Conservation (phyloP, 2,113 vertebrate genomes). For the Todiramphus chloris region DNA sequence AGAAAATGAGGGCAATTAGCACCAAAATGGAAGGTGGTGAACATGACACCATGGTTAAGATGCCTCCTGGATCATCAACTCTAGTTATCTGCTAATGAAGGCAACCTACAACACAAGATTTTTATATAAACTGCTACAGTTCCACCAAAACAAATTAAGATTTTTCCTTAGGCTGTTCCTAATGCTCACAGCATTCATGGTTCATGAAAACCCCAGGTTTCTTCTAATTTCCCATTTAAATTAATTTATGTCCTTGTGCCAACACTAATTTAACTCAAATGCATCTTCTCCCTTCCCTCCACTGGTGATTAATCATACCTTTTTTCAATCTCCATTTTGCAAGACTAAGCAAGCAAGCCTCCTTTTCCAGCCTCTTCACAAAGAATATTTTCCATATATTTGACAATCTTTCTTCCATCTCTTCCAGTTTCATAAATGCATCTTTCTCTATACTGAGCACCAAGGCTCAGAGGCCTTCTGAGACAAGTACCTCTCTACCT, state of each 20-base stretch:
- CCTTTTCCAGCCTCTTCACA: not conserved
- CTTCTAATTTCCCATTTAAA: not conserved
- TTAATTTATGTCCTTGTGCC: not conserved
- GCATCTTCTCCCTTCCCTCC: not conserved
- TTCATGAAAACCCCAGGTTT: not conserved
- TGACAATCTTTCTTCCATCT: not conserved
- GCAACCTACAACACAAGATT: not conserved
- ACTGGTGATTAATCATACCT: not conserved
- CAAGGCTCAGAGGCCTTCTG: not conserved
- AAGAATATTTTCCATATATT: not conserved
- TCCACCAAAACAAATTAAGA: not conserved
- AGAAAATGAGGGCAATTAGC: not conserved
- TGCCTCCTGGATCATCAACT: not conserved
- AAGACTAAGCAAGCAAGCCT: not conserved
- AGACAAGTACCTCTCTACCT: not conserved
- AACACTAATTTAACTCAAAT: slow-evolving; percentile 1
- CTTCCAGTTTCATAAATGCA: not conserved
- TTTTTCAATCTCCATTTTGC: not conserved
- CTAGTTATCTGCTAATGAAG: not conserved
- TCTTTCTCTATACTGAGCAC: not conserved
- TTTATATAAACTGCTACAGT: not conserved
- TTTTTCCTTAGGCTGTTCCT: not conserved
- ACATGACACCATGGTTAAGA: fast-evolving
- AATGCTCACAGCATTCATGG: not conserved
- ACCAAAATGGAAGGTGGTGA: not conserved